Percentiles rank a stretch among this genome's conserved stretches.
phyloP scores from a whole-genome alignment of 2,113 vertebrate species.

The Labeo rohita region DNA sequence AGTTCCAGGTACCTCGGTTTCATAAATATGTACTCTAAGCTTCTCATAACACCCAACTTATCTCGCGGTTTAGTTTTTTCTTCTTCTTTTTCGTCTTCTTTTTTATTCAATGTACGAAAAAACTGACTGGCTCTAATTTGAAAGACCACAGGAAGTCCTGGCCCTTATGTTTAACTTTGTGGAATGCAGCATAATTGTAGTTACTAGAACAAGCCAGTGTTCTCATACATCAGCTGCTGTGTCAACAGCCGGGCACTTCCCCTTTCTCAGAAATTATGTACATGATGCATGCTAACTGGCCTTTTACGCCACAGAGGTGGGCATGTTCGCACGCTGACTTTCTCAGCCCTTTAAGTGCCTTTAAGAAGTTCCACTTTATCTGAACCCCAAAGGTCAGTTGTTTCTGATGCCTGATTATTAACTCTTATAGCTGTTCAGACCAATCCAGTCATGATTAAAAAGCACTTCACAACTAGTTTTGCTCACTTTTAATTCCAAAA shows the following conservation, averaged over 20 bases:
- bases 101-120: not conserved
- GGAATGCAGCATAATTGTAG: not conserved
- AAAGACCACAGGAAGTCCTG: not conserved
- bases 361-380: not conserved
- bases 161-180: not conserved
- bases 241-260: slow-evolving; percentile 37
- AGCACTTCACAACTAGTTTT: too few relatives aligned
- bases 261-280: slow-evolving; percentile 50
- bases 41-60: not conserved
- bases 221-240: slow-evolving; percentile 34
- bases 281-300: not conserved
- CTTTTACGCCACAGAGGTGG: slow-evolving; percentile 23
- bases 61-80: not conserved
- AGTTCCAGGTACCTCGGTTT: not conserved
- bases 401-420: not conserved
- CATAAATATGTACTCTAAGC: not conserved
- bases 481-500: too few relatives aligned
- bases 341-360: not conserved
- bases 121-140: not conserved
- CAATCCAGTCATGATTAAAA: not conserved
- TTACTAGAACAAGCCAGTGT: slow-evolving; percentile 21
- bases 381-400: not conserved
- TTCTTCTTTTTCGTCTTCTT: too few relatives aligned
- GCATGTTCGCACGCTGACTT: not conserved
- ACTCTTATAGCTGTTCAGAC: not conserved